These are phyloP conservation scores for Morpho achilles DNA, from an alignment of 2,888 invertebrate species.

Conservation along the genomic window DNA sequence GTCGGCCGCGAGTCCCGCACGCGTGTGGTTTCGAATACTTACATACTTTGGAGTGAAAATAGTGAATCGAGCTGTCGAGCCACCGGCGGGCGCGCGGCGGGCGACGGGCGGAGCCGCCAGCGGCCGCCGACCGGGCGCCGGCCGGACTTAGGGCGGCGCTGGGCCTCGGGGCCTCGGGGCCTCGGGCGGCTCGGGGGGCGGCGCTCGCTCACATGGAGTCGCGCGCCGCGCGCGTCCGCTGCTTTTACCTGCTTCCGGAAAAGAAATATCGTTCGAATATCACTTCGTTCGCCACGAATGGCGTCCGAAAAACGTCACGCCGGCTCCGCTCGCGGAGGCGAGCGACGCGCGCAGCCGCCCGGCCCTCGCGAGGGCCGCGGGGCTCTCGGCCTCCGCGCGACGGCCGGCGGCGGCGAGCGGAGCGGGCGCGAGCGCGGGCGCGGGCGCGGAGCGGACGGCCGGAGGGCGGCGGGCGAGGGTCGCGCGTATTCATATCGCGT, in stretches of 20 bases:
- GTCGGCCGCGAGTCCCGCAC: too few species aligned
- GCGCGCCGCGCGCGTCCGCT: too few species aligned
- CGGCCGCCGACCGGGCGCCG: background rate
- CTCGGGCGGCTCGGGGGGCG: background rate
- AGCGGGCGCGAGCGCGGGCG: slow-evolving; percentile 27
- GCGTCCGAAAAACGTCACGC: too few species aligned
- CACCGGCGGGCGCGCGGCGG: too few species aligned
- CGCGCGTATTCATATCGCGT: slow-evolving; percentile 57
- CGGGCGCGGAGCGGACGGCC: slow-evolving; percentile 42
- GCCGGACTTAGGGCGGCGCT: background rate
- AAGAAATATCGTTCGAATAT: too few species aligned
- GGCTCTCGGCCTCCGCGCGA: background rate
- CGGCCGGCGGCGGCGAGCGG: background rate
- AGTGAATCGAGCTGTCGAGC: too few species aligned
- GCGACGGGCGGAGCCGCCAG: background rate
- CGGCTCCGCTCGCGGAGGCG: too few species aligned
- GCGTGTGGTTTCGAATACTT: too few species aligned
- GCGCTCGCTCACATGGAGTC: too few species aligned
- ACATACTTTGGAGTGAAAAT: too few species aligned
- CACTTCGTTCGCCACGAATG: too few species aligned
- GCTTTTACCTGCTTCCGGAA: too few species aligned
- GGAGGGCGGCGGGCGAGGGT: slow-evolving; percentile 66
- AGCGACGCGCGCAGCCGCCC: background rate
- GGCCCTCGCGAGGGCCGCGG: background rate
- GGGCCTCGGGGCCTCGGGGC: background rate